phyloP scores from a whole-genome alignment of 2,797 vertebrate species.

The Huso huso region DNA sequence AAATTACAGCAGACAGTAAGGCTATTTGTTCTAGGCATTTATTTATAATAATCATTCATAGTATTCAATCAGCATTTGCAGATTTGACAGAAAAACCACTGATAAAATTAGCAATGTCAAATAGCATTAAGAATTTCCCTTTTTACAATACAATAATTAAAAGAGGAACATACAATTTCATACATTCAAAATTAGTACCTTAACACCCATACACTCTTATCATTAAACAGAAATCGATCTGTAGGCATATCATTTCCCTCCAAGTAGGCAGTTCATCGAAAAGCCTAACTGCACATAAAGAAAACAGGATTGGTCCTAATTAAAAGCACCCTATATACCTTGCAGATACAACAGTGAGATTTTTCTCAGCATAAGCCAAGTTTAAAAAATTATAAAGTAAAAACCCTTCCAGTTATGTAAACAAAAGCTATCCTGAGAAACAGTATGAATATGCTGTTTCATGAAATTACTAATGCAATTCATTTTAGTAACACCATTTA shows the following conservation, averaged over 20 bases:
- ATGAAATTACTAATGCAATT: not conserved
- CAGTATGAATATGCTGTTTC: not conserved
- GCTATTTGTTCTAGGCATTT: conserved; percentile 44
- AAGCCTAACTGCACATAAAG: conserved; percentile 24
- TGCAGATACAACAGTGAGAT: conserved; percentile 16
- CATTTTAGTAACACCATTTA: too few species aligned
- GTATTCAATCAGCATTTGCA: conserved; percentile 45
- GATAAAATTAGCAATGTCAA: conserved; percentile 59
- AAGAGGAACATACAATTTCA: conserved; percentile 66
- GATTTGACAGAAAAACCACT: conserved; percentile 57
- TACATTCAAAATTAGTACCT: conserved; percentile 46
- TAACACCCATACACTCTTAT: conserved; percentile 17
- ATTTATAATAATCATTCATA: conserved; percentile 60
- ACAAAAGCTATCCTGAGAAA: not conserved
- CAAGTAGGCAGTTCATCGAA: conserved; percentile 56
- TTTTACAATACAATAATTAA: conserved; percentile 69
- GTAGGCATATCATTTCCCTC: conserved; percentile 53
- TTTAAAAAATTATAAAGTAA: not conserved
- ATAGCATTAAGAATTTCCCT: conserved; percentile 51
- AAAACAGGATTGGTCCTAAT: conserved; percentile 18
- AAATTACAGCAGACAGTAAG: conserved; percentile 17
- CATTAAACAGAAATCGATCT: conserved; percentile 47
- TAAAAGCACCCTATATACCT: conserved; percentile 21
- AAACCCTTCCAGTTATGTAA: conserved; percentile 1
- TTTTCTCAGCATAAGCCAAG: not conserved